Conservation (phyloP, 1,140 invertebrate genomes). For the Heliconius eleuchia region DNA sequence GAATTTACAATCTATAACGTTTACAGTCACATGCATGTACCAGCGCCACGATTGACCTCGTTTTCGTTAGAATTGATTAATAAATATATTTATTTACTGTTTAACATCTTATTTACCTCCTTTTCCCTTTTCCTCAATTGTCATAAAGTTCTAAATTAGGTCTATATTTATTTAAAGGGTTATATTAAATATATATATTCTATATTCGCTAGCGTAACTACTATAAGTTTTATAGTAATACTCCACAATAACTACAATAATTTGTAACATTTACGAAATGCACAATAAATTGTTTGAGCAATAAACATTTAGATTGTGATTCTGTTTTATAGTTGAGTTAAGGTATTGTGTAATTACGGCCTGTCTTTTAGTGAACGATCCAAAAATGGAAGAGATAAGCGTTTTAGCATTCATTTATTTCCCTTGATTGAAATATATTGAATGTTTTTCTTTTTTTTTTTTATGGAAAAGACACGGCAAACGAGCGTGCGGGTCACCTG, state of each 20-base stretch:
- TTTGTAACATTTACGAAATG: conserved; percentile 39
- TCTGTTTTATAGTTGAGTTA: conserved; percentile 16
- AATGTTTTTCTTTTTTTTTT: too few species aligned
- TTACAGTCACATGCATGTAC: too few species aligned
- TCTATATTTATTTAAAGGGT: too few species aligned
- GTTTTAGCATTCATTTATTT: neutral
- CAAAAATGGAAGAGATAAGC: neutral
- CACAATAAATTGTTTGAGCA: conserved; percentile 25
- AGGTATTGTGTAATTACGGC: conserved; percentile 5
- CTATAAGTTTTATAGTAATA: neutral
- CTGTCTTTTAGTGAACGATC: neutral
- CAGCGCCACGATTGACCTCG: too few species aligned
- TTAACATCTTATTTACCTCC: too few species aligned
- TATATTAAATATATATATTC: neutral
- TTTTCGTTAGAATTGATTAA: too few species aligned
- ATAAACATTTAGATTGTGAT: conserved; percentile 23
- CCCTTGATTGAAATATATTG: neutral
- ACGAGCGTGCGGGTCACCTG: too few species aligned
- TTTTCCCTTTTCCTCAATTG: too few species aligned
- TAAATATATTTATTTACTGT: too few species aligned
- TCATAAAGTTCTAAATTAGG: neutral
- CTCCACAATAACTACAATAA: neutral
- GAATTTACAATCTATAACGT: too few species aligned
- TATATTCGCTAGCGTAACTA: neutral
- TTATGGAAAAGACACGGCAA: too few species aligned